A percentile compares a stretch with the other conserved stretches of the same genome.
phyloP scores from a whole-genome alignment of 2,888 invertebrate species.

The Drosophila mettleri region DNA sequence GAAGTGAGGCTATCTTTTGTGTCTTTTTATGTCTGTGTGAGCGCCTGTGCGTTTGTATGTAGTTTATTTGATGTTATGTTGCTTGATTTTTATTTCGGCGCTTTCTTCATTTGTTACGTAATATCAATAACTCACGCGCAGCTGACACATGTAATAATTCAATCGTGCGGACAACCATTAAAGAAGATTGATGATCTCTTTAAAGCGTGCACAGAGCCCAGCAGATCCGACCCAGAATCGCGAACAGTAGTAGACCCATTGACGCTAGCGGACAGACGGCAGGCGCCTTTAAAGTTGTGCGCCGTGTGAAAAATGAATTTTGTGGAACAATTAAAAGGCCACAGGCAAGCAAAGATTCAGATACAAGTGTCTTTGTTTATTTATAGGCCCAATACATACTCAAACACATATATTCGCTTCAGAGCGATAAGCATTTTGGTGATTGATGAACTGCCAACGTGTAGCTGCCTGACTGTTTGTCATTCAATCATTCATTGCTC shows the following conservation, averaged over 20 bases:
- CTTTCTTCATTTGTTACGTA: slow-evolving; percentile 76
- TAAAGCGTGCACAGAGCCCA: slow-evolving; percentile 55
- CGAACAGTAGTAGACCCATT: slow-evolving; percentile 53
- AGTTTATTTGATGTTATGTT: slow-evolving; percentile 49
- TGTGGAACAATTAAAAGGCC: slow-evolving; percentile 66
- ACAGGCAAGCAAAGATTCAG: slow-evolving; percentile 31
- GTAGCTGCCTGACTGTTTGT: slow-evolving; percentile 23
- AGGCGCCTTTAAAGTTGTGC: slow-evolving; percentile 57
- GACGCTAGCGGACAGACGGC: slow-evolving; percentile 55
- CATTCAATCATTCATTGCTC: slow-evolving; percentile 58
- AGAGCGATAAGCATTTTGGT: slow-evolving; percentile 67
- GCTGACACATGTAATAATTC: slow-evolving; percentile 83
- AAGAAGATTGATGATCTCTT: slow-evolving; percentile 83
- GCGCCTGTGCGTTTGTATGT: slow-evolving; percentile 12
- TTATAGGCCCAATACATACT: slow-evolving; percentile 47
- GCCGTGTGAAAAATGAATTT: slow-evolving; percentile 68
- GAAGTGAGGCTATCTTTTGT: slow-evolving; percentile 2
- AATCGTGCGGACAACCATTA: slow-evolving; percentile 83
- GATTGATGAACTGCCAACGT: slow-evolving; percentile 70
- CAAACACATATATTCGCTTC: slow-evolving; percentile 31
- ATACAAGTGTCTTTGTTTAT: slow-evolving; percentile 53
- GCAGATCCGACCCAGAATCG: slow-evolving; percentile 27
- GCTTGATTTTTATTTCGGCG: slow-evolving; percentile 72
- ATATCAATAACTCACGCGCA: slow-evolving; percentile 79
- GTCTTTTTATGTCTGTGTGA: background rate